These are phyloP conservation scores for Helobdella robusta DNA, from an alignment of 2,888 invertebrate genomes.

Conservation along the genomic window DNA sequence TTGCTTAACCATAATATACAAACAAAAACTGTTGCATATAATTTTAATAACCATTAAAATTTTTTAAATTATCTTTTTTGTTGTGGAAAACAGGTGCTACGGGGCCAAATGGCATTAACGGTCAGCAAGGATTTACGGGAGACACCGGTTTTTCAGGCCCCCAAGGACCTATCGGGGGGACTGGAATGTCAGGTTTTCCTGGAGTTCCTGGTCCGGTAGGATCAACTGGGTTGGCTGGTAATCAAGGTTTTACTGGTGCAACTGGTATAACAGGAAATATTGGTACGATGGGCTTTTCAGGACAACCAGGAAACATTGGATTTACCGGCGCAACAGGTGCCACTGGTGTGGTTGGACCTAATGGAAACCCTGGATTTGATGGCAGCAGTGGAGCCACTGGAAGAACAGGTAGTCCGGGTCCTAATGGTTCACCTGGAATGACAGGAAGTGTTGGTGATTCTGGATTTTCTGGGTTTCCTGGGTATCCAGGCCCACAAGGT, in stretches of 20 bases:
- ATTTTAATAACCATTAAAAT: too few relatives aligned
- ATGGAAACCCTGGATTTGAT: constrained; percentile 20
- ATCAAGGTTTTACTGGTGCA: constrained; percentile 17
- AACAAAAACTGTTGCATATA: too few relatives aligned
- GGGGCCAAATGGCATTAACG: constrained; percentile 27
- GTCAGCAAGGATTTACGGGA: constrained; percentile 26
- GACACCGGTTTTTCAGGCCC: constrained; percentile 14
- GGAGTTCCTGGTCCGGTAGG: constrained; percentile 26
- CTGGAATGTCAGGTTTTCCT: constrained; percentile 21
- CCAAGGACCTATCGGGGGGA: constrained; percentile 21
- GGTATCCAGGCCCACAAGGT: too few relatives aligned
- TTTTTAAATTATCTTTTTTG: constrained; percentile 19
- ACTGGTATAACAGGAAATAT: constrained; percentile 17
- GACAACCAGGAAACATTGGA: constrained; percentile 21
- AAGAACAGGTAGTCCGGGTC: constrained; percentile 1
- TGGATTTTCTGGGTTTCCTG: constrained; percentile 16
- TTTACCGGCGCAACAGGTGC: constrained; percentile 22
- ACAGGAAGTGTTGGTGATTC: constrained; percentile 6
- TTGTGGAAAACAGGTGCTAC: constrained; percentile 26
- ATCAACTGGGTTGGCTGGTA: constrained; percentile 19
- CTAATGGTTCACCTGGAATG: neutral
- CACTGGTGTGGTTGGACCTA: constrained; percentile 20
- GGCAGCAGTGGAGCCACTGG: constrained; percentile 15
- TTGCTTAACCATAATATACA: too few relatives aligned
- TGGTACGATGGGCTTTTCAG: constrained; percentile 22